Conservation (phyloP, 2,797 vertebrate genomes). For the Arctocebus calabarensis region DNA sequence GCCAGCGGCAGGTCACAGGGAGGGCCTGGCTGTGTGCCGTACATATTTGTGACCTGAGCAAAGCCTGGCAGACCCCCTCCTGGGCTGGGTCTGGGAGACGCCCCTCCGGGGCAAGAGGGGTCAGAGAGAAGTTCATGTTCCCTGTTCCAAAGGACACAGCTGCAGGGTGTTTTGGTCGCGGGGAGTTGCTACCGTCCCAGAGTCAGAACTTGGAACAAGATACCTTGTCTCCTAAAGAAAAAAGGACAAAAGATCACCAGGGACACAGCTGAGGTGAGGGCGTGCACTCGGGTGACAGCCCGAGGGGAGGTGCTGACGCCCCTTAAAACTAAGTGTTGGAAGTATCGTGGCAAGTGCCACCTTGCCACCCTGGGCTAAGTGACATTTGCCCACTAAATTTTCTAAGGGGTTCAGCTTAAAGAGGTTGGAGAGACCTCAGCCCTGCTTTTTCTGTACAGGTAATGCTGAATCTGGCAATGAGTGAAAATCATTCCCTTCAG, state of each 20-base stretch:
- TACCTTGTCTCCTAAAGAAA: neutral
- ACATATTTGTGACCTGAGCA: neutral
- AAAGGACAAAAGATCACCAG: neutral
- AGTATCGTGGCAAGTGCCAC: fast-evolving
- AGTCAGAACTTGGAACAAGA: neutral
- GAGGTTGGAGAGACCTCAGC: neutral
- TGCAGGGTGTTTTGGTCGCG: slow-evolving; percentile 57
- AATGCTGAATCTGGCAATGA: neutral
- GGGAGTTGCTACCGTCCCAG: slow-evolving; percentile 36
- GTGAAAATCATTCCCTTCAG: neutral
- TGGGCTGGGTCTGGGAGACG: neutral
- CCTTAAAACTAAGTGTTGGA: fast-evolving
- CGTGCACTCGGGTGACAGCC: fast-evolving
- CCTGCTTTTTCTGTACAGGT: neutral
- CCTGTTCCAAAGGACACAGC: slow-evolving; percentile 57
- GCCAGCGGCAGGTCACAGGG: fast-evolving
- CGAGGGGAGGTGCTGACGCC: fast-evolving
- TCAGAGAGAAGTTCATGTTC: neutral
- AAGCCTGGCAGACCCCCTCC: neutral
- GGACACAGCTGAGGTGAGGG: neutral
- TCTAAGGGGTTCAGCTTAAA: neutral
- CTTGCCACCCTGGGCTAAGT: fast-evolving
- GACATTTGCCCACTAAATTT: neutral
- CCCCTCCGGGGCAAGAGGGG: neutral
- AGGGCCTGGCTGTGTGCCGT: neutral